Conservation (phyloP, 1,140 invertebrate species). For the Doryteuthis pealeii region DNA sequence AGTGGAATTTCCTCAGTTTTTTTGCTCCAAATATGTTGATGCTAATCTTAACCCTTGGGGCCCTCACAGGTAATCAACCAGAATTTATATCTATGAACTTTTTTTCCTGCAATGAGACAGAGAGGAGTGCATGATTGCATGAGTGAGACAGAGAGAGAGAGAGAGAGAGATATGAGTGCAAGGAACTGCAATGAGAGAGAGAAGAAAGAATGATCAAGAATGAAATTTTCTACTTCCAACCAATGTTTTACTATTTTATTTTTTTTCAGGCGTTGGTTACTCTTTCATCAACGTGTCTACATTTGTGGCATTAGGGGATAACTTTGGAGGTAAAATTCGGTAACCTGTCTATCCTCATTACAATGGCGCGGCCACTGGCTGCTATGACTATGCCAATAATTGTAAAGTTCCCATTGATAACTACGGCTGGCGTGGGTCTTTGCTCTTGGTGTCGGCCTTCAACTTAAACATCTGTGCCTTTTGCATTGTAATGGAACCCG, state of each 20-base stretch:
- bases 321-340: not conserved
- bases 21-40: not conserved
- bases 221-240: too few species aligned
- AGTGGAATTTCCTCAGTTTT: not conserved
- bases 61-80: not conserved
- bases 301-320: not conserved
- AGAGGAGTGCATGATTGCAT: too few species aligned
- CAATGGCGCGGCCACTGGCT: not conserved
- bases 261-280: not conserved
- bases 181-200: too few species aligned
- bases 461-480: slow-evolving; percentile 5
- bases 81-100: too few species aligned
- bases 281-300: not conserved
- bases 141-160: too few species aligned
- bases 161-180: too few species aligned
- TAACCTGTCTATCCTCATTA: not conserved
- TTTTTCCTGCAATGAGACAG: too few species aligned
- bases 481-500: not conserved
- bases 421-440: not conserved
- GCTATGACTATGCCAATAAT: not conserved
- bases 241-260: not conserved
- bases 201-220: too few species aligned
- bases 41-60: not conserved
- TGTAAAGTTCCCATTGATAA: not conserved
- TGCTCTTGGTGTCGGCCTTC: not conserved